A percentile compares a stretch with the other conserved stretches of the same genome.
Conservation (phyloP, 2,888 invertebrate species). For the Labia minor region DNA sequence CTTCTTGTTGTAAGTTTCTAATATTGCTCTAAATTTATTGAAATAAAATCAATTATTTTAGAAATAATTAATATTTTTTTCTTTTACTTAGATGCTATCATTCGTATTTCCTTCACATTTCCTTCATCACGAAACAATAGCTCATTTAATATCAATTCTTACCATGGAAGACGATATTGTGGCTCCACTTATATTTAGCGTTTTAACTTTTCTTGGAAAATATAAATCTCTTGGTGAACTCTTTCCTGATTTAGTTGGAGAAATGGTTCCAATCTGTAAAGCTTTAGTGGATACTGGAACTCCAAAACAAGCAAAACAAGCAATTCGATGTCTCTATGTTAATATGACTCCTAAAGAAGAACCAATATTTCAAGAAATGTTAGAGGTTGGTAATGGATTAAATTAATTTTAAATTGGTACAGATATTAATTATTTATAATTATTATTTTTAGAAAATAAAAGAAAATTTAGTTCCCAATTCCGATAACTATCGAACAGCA, state of each 20-base stretch:
- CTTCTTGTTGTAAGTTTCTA: constrained; percentile 58
- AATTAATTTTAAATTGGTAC: not conserved
- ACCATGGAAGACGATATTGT: constrained; percentile 69
- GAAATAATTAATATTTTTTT: constrained; percentile 24
- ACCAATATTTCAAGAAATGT: constrained; percentile 68
- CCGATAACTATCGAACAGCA: constrained; percentile 79
- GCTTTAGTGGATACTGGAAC: constrained; percentile 80
- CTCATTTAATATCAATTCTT: constrained; percentile 63
- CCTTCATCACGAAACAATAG: constrained; percentile 71
- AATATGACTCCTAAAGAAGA: constrained; percentile 63
- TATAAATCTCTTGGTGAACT: constrained; percentile 70
- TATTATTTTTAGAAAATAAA: constrained; percentile 46
- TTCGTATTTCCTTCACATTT: constrained; percentile 90
- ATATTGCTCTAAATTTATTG: not conserved
- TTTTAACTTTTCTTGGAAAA: constrained; percentile 78
- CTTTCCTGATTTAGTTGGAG: constrained; percentile 63
- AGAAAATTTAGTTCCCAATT: constrained; percentile 59
- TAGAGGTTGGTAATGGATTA: constrained; percentile 43
- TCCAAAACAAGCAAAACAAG: constrained; percentile 93
- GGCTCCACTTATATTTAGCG: constrained; percentile 69
- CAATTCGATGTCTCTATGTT: constrained; percentile 81
- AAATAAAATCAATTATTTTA: not conserved
- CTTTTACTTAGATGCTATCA: constrained; percentile 56
- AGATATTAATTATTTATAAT: not conserved
- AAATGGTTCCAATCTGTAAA: constrained; percentile 75